Base-by-base conservation (phyloP, 2,888 invertebrate species). In the Orthonychiurus folsomi region DNA sequence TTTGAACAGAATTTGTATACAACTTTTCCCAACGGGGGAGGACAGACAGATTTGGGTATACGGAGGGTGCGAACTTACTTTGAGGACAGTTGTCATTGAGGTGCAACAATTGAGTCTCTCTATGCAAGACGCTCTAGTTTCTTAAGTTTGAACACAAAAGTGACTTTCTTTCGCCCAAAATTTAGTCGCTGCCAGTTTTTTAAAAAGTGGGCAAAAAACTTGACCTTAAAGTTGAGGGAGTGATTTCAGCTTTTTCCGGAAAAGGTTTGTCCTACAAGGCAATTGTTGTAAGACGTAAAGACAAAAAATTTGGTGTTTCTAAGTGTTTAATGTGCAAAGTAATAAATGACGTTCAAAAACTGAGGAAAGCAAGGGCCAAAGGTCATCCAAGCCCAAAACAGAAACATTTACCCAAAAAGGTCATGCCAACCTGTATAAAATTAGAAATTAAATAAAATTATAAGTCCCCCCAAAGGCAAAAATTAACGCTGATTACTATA, bases 391-490 rank as follows among this genome's bases (percentile, higher is more conserved):
- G 37, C 15, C 37, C 37, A 9, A 37, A 37, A 5, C 5, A 37
- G 15, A 15, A 37, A 37, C 37, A 37, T 37, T 15, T 15, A 9
- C 15, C 37, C 37, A 37, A 37, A 15, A 5, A 37, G 5, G 15
- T 37, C 37, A 9, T 5, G 37, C 15, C 37, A 37, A 5, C 37
- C 37, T 5, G 15, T 9, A 37, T 5, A 37, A 15, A 15, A 37
- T 37, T 37, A 15, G 9, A 37, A 37, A 37, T 9, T 37, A 9
- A 15, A 21, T 57, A 26, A 50, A 56, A 26, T 47, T 57, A 25
- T 56, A 61, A 27, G 61, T 60, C 21, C 63, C 63, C 3, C 61
- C 60, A 56, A 63, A 61, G 18, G 57, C 57, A 5, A 63, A 63
- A 27, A 56, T 60, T 28, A 56, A 60, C 37, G 50, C 56, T n/a